These are phyloP conservation scores for Parnassius apollo DNA, from an alignment of 2,888 invertebrate genomes.

Conservation along the genomic window DNA sequence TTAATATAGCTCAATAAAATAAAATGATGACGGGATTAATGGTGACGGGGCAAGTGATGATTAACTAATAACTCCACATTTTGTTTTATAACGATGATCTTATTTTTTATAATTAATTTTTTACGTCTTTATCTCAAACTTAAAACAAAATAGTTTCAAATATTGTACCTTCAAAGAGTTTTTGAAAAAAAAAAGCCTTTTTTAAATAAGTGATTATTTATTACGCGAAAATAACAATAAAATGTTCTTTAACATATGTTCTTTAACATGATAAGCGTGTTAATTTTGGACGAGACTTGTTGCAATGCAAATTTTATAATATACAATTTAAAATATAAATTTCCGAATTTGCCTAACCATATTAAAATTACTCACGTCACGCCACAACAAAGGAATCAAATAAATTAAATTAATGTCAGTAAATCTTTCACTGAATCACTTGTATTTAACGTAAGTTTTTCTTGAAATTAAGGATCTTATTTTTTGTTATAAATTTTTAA, in stretches of 20 bases:
- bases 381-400: constrained; percentile 17
- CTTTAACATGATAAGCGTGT: constrained; percentile 10
- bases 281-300: constrained; percentile 8
- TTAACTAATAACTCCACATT: too few species aligned
- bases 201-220: constrained; percentile 19
- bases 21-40: too few species aligned
- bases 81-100: too few species aligned
- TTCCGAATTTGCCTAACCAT: too few species aligned
- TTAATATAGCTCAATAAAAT: too few species aligned
- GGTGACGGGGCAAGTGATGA: too few species aligned
- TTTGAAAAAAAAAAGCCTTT: constrained; percentile 3
- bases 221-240: constrained; percentile 6
- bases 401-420: constrained; percentile 13
- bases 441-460: not conserved
- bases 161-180: not conserved
- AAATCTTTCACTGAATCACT: not conserved
- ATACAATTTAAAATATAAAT: too few species aligned
- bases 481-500: too few species aligned
- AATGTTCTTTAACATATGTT: not conserved
- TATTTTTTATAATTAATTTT: too few species aligned
- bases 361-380: too few species aligned
- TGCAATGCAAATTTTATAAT: constrained; percentile 14
- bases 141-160: not conserved
- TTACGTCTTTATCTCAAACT: too few species aligned
- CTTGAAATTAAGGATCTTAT: not conserved